Conservation (phyloP, 1,140 invertebrate species). For the Zophobas atratus region DNA sequence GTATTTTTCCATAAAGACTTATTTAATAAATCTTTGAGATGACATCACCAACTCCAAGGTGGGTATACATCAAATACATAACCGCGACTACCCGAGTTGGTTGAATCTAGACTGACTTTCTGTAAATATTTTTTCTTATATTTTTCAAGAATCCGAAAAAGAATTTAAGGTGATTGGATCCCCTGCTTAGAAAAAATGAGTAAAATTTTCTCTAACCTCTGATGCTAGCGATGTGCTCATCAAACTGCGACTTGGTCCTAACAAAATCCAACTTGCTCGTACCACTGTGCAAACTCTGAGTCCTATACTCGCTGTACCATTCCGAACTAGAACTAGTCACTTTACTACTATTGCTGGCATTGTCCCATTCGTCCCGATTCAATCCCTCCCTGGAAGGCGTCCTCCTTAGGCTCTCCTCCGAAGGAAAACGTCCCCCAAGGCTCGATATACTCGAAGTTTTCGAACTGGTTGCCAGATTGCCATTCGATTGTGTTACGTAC, state of each 20-base stretch:
- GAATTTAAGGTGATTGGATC: too few species aligned
- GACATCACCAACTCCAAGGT: too few species aligned
- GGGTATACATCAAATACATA: too few species aligned
- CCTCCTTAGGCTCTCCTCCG: conserved; percentile 71
- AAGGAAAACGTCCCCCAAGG: conserved; percentile 72
- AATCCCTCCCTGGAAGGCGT: conserved; percentile 62
- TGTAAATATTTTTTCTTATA: too few species aligned
- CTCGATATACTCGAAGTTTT: conserved; percentile 68
- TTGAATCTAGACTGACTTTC: too few species aligned
- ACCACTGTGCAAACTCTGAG: conserved; percentile 72
- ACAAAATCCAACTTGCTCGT: conserved; percentile 68
- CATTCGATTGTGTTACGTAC: conserved; percentile 72
- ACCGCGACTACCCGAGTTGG: too few species aligned
- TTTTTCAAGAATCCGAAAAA: too few species aligned
- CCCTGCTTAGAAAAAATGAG: too few species aligned
- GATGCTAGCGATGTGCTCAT: conserved; percentile 88
- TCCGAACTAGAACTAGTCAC: conserved; percentile 67
- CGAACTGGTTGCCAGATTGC: conserved; percentile 70
- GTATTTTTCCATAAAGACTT: too few species aligned
- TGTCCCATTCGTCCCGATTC: conserved; percentile 58
- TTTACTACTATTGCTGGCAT: conserved; percentile 61
- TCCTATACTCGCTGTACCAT: conserved; percentile 75
- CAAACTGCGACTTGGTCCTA: conserved; percentile 84
- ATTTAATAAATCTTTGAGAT: too few species aligned
- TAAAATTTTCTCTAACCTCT: conserved; percentile 76